Evolutionary conservation across 2,113 vertebrate species (phyloP), one percentile per base, ranked within the genome.

Genomic region (Corydoras maculifer): DNA sequence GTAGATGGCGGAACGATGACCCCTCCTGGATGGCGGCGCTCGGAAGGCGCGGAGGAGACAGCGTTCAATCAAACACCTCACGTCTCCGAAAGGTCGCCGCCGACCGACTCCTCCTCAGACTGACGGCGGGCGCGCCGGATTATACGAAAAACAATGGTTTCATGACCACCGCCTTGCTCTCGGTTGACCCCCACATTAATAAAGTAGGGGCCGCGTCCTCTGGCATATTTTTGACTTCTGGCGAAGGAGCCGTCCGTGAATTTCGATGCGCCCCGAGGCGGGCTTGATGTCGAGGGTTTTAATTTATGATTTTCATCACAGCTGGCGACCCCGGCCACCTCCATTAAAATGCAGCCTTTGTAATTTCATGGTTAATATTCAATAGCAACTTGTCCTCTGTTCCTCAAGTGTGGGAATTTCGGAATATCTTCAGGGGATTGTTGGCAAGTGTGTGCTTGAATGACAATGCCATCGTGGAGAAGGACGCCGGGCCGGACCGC

Each of bases 341-440:
- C 86, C 79, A 91, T 90, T 90, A 90, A 84, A 90, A 91, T 91
- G 85, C 87, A 84, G 85, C 81, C 86, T 89, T 90, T 90, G 89
- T 91, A 89, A 89, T 90, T 89, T 88, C 87, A 88, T 88, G 86
- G 85, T 90, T 91, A 91, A 90, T 90, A 89, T 90, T 91, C 89
- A 89, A 89, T 87, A 86, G 87, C 86, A 84, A 87, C 87, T 88
- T 89, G 87, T 90, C 87, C 87, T 84, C 77, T 70, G 83, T 70
- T 88, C 73, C 80, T 70, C 83, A 84, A 87, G 87, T 86, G 87
- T 84, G 86, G 79, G 82, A 72, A 72, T 69, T 62, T 70, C 62
- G 61, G 71, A 67, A 57, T 72, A 74, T 76, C 70, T 73, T 65
- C 58, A 84, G 81, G 73, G 76, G 80, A 84, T 86, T 84, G 87